Evolutionary conservation across 2,888 invertebrate species (phyloP).

Genomic region (Epinotia demarniana): DNA sequence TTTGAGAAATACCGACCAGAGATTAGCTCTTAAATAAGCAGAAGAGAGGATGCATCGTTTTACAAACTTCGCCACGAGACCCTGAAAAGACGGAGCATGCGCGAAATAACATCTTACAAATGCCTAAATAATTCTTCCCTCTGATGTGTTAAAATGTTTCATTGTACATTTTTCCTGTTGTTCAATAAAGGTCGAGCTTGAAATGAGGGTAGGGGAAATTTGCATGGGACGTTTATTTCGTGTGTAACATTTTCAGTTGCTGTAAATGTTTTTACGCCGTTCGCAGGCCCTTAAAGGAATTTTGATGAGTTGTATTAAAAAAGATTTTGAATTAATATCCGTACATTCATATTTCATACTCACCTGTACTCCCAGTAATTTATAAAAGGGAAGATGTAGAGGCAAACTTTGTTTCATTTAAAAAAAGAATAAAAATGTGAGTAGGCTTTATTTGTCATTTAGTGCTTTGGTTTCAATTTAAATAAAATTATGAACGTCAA

Average conservation of each 20-base stretch:
- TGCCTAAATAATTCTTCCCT: slow-evolving; percentile 4
- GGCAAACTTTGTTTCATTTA: too few species aligned
- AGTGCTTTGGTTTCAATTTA: too few species aligned
- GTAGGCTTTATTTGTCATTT: too few species aligned
- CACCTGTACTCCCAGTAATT: too few species aligned
- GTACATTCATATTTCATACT: too few species aligned
- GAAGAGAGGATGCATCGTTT: too few species aligned
- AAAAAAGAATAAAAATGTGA: too few species aligned
- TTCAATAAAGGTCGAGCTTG: slow-evolving; percentile 9
- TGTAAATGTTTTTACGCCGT: slow-evolving; percentile 8
- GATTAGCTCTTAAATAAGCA: too few species aligned
- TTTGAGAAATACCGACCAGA: too few species aligned
- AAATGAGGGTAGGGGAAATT: slow-evolving; percentile 16
- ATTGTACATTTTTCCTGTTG: slow-evolving; percentile 9
- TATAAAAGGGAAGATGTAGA: too few species aligned
- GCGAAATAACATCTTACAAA: neutral
- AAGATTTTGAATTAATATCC: neutral
- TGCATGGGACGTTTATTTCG: slow-evolving; percentile 16
- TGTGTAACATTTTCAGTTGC: slow-evolving; percentile 10
- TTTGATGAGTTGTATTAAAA: too few species aligned
- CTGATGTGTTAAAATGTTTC: slow-evolving; percentile 21
- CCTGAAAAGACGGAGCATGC: neutral
- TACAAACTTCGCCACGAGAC: neutral
- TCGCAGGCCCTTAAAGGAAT: neutral
- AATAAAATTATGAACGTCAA: too few species aligned